Conservation (phyloP, 1,140 invertebrate genomes). For the Portunus trituberculatus region DNA sequence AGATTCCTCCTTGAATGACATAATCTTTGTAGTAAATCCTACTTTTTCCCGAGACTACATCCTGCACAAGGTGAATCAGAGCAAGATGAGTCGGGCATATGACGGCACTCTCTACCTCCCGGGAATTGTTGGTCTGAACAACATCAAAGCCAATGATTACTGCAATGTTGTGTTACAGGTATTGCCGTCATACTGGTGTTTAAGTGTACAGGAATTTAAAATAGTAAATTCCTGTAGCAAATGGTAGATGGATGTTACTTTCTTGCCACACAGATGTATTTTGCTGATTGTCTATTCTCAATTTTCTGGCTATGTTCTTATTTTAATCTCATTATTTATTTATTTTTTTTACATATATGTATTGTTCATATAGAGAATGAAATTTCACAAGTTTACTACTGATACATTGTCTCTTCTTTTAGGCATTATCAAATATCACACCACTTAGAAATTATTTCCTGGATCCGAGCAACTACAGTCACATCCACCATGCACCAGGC, state of each 20-base stretch:
- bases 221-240: too few relatives aligned
- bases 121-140: slow-evolving; percentile 98
- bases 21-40: slow-evolving; percentile 99
- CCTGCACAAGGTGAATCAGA: slow-evolving; percentile 88
- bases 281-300: slow-evolving; percentile 29
- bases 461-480: slow-evolving; percentile 94
- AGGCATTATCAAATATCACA: slow-evolving; percentile 96
- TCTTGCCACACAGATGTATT: not conserved
- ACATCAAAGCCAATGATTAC: slow-evolving; percentile 99
- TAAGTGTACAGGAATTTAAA: too few relatives aligned
- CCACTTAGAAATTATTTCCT: slow-evolving; percentile 97
- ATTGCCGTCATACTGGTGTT: slow-evolving; percentile 72
- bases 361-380: too few relatives aligned
- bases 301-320: too few relatives aligned
- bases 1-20: slow-evolving; percentile 99
- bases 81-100: slow-evolving; percentile 95
- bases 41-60: slow-evolving; percentile 95
- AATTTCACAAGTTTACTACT: too few relatives aligned
- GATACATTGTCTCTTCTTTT: not conserved
- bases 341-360: too few relatives aligned
- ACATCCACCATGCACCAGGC: slow-evolving; percentile 94
- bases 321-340: too few relatives aligned
- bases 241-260: not conserved
- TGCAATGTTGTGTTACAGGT: slow-evolving; percentile 99
- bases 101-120: slow-evolving; percentile 98